A percentile compares a stretch with the other conserved stretches of the same genome.
phyloP scores from a whole-genome alignment of 2,113 vertebrate species.

The Anolis carolinensis region DNA sequence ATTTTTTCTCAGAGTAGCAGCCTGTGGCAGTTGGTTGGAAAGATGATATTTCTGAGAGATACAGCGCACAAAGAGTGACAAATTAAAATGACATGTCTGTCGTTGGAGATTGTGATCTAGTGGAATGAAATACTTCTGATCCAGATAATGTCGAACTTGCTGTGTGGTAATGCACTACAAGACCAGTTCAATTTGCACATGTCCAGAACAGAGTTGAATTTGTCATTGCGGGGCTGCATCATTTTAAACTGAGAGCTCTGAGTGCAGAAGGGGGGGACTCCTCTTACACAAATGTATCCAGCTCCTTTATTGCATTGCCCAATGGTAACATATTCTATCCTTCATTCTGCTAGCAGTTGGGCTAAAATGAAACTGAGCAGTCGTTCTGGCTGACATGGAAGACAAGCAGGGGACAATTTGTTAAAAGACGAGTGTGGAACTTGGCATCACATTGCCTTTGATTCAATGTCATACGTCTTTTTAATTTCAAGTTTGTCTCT shows the following conservation, averaged over 20 bases:
- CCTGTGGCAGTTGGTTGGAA: conserved; percentile 72
- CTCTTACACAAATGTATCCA: conserved; percentile 45
- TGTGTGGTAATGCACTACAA: conserved; percentile 64
- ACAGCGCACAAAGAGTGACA: conserved; percentile 74
- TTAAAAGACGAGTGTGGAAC: conserved; percentile 22
- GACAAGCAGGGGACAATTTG: conserved; percentile 4
- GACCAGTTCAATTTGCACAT: conserved; percentile 63
- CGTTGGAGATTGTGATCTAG: conserved; percentile 76
- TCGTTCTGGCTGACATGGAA: conserved; percentile 28
- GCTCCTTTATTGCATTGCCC: neutral
- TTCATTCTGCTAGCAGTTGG: conserved; percentile 28
- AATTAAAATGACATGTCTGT: conserved; percentile 84
- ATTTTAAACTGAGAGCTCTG: conserved; percentile 45
- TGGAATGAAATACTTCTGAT: conserved; percentile 75
- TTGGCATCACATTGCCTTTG: neutral
- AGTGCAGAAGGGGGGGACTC: conserved; percentile 8
- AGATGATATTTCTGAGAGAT: conserved; percentile 62
- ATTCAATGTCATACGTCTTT: conserved; percentile 3
- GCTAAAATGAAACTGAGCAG: conserved; percentile 46
- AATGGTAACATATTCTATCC: conserved; percentile 14
- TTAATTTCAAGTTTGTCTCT: conserved; percentile 38
- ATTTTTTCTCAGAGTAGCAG: conserved; percentile 60
- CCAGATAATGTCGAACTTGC: conserved; percentile 68
- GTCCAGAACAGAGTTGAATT: conserved; percentile 66
- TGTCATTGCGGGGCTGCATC: conserved; percentile 54